phyloP scores from a whole-genome alignment of 1,140 invertebrate species.

The Ridgeia piscesae region DNA sequence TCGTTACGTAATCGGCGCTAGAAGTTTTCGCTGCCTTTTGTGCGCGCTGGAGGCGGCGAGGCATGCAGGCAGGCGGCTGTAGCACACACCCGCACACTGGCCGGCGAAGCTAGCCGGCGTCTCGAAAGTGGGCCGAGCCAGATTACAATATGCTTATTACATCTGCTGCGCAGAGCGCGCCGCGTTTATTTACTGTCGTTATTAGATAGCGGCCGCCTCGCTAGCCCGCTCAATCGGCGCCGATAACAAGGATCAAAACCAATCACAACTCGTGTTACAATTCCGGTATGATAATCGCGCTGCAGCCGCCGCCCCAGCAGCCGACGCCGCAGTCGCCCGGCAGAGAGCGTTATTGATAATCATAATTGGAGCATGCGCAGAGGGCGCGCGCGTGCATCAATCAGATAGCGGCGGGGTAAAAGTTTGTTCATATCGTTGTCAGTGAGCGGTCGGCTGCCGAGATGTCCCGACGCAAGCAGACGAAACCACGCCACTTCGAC shows the following conservation, averaged over 20 bases:
- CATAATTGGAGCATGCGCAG: conserved; percentile 18
- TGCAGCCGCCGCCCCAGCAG: background rate
- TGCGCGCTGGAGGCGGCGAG: background rate
- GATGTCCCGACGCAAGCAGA: conserved; percentile 12
- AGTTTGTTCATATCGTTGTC: conserved; percentile 5
- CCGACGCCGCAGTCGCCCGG: too few species aligned
- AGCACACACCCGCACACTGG: background rate
- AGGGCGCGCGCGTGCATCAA: conserved; percentile 13
- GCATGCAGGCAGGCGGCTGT: background rate
- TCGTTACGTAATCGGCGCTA: background rate
- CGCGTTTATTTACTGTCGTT: conserved; percentile 5
- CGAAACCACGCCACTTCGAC: conserved; percentile 13
- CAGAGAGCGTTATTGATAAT: conserved; percentile 15
- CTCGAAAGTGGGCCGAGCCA: background rate
- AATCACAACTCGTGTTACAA: conserved; percentile 14
- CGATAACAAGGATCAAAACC: conserved; percentile 14
- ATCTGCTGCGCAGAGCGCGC: background rate
- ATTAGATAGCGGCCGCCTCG: background rate
- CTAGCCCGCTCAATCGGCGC: background rate
- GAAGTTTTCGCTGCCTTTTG: background rate
- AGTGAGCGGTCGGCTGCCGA: conserved; percentile 2
- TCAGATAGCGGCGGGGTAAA: conserved; percentile 9
- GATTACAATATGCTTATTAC: conserved; percentile 6
- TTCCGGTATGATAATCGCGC: conserved; percentile 14
- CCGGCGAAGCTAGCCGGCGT: background rate